A percentile compares a stretch with the other conserved stretches of the same genome.
Evolutionary conservation across 2,113 vertebrate genomes (phyloP).

Genomic region (Python bivittatus): DNA sequence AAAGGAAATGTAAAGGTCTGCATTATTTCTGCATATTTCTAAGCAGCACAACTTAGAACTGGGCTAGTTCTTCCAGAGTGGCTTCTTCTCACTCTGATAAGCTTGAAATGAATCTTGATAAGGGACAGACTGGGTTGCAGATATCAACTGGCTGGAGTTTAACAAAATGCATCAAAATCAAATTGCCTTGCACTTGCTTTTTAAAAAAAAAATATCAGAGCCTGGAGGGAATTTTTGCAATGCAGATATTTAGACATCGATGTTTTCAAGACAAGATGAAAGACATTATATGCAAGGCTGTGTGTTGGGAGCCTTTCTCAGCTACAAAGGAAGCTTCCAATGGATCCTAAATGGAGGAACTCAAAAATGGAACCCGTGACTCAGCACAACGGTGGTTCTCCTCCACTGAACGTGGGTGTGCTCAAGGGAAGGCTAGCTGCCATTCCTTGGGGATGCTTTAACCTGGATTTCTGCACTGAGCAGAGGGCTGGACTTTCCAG

Average conservation of each 20-base stretch:
- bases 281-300: not conserved
- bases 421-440: not conserved
- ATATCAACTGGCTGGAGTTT: not conserved
- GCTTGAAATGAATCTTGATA: not conserved
- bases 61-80: not conserved
- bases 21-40: conserved; percentile 9
- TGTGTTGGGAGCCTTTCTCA: not conserved
- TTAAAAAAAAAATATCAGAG: too few relatives aligned
- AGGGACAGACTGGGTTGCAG: not conserved
- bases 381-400: not conserved
- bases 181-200: not conserved
- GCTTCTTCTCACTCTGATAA: not conserved
- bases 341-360: not conserved
- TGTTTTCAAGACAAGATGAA: not conserved
- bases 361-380: not conserved
- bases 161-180: not conserved
- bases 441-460: not conserved
- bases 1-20: conserved; percentile 14
- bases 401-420: too few relatives aligned
- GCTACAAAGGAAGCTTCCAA: not conserved
- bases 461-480: not conserved
- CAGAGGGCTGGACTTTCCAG: not conserved
- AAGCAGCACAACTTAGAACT: not conserved
- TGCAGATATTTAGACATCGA: not conserved
- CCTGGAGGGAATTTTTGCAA: not conserved